Percentiles rank a stretch among this genome's conserved stretches.
phyloP scores from a whole-genome alignment of 2,113 vertebrate genomes.

The Struthidea cinerea region DNA sequence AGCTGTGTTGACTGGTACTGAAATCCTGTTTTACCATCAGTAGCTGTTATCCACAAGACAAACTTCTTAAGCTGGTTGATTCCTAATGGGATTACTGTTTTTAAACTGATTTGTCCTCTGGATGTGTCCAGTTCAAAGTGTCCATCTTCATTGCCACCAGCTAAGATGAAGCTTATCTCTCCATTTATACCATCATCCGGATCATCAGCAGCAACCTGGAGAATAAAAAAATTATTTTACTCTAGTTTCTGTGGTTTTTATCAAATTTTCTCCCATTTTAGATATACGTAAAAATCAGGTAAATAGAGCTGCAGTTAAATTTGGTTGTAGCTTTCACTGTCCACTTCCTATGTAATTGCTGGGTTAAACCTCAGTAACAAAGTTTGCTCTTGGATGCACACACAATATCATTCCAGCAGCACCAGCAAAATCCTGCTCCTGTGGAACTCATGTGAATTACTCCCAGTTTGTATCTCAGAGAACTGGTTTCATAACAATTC shows the following conservation, averaged over 20 bases:
- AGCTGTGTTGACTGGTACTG: not conserved
- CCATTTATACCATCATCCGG: constrained; percentile 72
- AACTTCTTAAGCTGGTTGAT: constrained; percentile 61
- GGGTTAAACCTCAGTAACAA: not conserved
- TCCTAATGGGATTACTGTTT: constrained; percentile 58
- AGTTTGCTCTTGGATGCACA: not conserved
- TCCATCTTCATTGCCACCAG: constrained; percentile 69
- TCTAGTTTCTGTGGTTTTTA: not conserved
- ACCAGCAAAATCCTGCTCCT: not conserved
- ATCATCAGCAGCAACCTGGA: constrained; percentile 73
- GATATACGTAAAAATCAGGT: not conserved
- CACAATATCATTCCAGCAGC: not conserved
- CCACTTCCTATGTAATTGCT: not conserved
- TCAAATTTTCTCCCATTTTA: not conserved
- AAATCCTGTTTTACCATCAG: constrained; percentile 68
- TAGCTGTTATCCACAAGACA: constrained; percentile 70
- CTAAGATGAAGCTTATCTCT: constrained; percentile 68
- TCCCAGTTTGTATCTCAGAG: not conserved
- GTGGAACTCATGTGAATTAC: not conserved
- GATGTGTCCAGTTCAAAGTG: constrained; percentile 65
- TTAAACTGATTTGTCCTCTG: constrained; percentile 70
- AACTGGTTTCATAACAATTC: not conserved
- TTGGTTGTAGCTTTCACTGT: not conserved
- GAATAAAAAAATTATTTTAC: not conserved
- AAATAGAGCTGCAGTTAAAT: not conserved